Evolutionary conservation across 2,888 invertebrate genomes (phyloP).

Genomic region (Pherbina coryleti): DNA sequence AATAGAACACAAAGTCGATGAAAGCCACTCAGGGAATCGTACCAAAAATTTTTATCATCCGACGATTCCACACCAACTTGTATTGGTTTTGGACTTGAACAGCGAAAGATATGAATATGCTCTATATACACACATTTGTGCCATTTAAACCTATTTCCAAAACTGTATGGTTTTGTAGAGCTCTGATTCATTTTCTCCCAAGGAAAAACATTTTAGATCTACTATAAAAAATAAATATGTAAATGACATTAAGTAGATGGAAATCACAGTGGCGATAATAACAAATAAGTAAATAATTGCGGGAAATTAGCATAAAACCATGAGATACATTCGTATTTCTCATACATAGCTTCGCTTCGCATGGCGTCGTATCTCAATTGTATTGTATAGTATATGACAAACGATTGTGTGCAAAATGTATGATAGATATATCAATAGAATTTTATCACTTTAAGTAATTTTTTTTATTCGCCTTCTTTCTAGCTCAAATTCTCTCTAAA

Average conservation of each 20-base stretch:
- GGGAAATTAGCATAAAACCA: slow-evolving; percentile 9
- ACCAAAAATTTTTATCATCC: no score
- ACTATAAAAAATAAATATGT: no score
- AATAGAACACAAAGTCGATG: no score
- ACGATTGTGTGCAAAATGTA: background rate
- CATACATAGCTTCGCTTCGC: background rate
- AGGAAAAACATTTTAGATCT: no score
- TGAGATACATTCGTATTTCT: background rate
- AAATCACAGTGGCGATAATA: background rate
- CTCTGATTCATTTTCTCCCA: no score
- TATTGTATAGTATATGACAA: background rate
- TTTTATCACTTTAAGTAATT: background rate
- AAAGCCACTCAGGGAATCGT: no score
- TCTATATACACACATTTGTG: no score
- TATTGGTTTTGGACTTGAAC: no score
- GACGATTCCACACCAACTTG: no score
- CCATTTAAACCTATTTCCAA: no score
- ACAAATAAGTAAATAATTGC: slow-evolving; percentile 3
- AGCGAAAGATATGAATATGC: no score
- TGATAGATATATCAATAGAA: background rate
- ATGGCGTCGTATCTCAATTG: background rate
- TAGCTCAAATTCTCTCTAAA: background rate
- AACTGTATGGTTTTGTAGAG: no score
- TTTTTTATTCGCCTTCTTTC: background rate
- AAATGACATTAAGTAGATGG: background rate